Evolutionary conservation across 1,140 invertebrate genomes (phyloP).

Genomic region (Chrysoperla carnea): DNA sequence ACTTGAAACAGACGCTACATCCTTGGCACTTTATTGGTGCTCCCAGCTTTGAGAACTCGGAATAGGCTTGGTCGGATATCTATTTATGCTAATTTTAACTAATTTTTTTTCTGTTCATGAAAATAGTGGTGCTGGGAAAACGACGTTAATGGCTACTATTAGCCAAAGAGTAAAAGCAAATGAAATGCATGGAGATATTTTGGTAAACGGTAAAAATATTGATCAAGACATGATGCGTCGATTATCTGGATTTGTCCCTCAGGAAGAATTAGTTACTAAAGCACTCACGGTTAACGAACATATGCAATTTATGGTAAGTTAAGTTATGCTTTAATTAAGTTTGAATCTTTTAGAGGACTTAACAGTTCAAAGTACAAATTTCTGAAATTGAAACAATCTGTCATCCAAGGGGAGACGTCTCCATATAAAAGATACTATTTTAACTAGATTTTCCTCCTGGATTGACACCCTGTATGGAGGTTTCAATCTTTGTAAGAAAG

Average conservation of each 20-base stretch:
- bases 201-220: conserved; percentile 44
- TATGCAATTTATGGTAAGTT: conserved; percentile 53
- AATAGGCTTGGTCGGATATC: no score
- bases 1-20: no score
- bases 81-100: no score
- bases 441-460: conserved; percentile 38
- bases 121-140: conserved; percentile 50
- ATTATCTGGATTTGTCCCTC: conserved; percentile 55
- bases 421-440: conserved; percentile 7
- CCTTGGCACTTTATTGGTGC: no score
- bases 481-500: no score
- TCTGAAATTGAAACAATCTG: conserved; percentile 3
- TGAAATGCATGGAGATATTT: conserved; percentile 39
- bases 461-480: conserved; percentile 27
- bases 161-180: conserved; percentile 40
- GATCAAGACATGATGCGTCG: conserved; percentile 38
- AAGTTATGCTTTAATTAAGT: no score
- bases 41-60: no score
- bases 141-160: conserved; percentile 46
- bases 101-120: no score
- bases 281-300: conserved; percentile 51
- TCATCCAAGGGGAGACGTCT: conserved; percentile 5
- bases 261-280: conserved; percentile 47
- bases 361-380: conserved; percentile 4
- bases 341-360: no score